Percentiles rank a stretch among this genome's conserved stretches.
phyloP scores from a whole-genome alignment of 1,140 invertebrate species.

The Caenorhabditis remanei region DNA sequence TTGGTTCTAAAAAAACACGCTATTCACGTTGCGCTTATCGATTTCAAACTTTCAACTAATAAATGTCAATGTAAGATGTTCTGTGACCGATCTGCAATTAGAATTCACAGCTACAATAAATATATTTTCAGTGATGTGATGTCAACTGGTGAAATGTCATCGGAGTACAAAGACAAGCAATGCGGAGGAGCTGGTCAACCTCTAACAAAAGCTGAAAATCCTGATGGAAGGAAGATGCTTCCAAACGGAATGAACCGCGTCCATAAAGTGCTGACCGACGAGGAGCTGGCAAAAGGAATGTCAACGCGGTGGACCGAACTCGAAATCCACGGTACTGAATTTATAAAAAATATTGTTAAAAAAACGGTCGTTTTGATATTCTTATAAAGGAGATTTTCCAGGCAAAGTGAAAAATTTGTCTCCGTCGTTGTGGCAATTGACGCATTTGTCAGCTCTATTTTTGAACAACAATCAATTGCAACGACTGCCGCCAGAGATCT shows the following conservation, averaged over 20 bases:
- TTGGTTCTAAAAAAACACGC: too few relatives aligned
- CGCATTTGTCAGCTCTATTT: conserved; percentile 74
- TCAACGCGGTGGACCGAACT: conserved; percentile 66
- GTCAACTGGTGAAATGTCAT: conserved; percentile 15
- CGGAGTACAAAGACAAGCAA: conserved; percentile 60
- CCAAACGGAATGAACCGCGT: conserved; percentile 60
- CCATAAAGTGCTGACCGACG: conserved; percentile 63
- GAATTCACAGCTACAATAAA: too few relatives aligned
- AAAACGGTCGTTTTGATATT: background rate
- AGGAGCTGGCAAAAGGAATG: conserved; percentile 61
- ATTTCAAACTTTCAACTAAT: too few relatives aligned
- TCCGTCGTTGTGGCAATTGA: conserved; percentile 68
- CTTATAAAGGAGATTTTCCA: conserved; percentile 47
- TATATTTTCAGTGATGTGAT: conserved; percentile 16
- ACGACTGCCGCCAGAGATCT: conserved; percentile 71
- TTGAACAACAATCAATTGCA: conserved; percentile 70
- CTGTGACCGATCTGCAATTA: too few relatives aligned
- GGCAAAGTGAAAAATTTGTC: conserved; percentile 69
- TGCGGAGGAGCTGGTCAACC: conserved; percentile 56
- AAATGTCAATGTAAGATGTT: too few relatives aligned
- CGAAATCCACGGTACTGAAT: conserved; percentile 64
- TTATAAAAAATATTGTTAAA: background rate
- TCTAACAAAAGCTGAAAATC: conserved; percentile 55
- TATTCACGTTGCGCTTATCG: too few relatives aligned
- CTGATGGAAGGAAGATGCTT: conserved; percentile 62